Evolutionary conservation across 2,797 vertebrate species (phyloP).

Genomic region (Microchirus variegatus): DNA sequence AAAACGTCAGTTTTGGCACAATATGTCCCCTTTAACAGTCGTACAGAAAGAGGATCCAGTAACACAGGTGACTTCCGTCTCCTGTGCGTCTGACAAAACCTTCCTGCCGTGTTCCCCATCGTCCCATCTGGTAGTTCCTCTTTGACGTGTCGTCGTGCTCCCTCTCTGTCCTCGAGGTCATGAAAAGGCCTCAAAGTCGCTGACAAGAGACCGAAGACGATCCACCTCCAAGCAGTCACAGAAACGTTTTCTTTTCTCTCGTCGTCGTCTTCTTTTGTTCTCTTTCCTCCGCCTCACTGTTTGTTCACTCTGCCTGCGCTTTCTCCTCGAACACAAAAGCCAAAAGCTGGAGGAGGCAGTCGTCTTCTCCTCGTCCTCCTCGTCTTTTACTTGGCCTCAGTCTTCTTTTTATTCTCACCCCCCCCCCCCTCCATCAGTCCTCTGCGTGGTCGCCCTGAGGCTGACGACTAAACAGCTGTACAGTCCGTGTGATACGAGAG

Average conservation of each 20-base stretch:
- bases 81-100: neutral
- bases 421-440: slow-evolving; percentile 31
- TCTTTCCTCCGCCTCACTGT: slow-evolving; percentile 5
- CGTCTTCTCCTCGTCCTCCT: slow-evolving; percentile 11
- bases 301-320: slow-evolving; percentile 12
- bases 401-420: slow-evolving; percentile 13
- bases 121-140: too few relatives aligned
- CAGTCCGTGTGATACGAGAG: slow-evolving; percentile 22
- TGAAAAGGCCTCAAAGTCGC: slow-evolving; percentile 78
- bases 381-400: slow-evolving; percentile 13
- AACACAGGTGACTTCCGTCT: too few relatives aligned
- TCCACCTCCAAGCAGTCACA: slow-evolving; percentile 38
- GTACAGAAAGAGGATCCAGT: too few relatives aligned
- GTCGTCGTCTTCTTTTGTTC: slow-evolving; percentile 10
- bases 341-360: slow-evolving; percentile 26
- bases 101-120: slow-evolving; percentile 10
- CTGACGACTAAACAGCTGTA: slow-evolving; percentile 43
- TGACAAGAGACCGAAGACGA: slow-evolving; percentile 37
- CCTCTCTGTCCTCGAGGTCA: slow-evolving; percentile 63
- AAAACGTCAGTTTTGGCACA: too few relatives aligned
- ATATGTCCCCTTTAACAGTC: too few relatives aligned
- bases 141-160: too few relatives aligned
- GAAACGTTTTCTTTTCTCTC: neutral
- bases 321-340: slow-evolving; percentile 29
- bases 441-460: slow-evolving; percentile 36